A percentile compares a stretch with the other conserved stretches of the same genome.
Conservation (phyloP, 2,888 invertebrate species). For the Eledona agricola region DNA sequence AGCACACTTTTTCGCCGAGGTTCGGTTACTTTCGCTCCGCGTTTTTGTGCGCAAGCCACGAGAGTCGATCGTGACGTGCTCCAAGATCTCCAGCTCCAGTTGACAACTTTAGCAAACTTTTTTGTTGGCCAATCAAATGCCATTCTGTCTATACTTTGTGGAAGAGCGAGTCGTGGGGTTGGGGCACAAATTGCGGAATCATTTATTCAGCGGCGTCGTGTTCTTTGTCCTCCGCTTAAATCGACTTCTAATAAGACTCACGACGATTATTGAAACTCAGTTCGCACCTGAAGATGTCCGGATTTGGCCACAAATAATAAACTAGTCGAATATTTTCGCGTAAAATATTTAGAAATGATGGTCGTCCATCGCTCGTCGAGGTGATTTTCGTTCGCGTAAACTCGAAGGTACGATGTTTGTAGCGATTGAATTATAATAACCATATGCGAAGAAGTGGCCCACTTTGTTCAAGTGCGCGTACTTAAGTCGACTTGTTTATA, state of each 20-base stretch:
- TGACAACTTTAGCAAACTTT: conserved; percentile 62
- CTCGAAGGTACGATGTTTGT: conserved; percentile 42
- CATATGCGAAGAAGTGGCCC: conserved; percentile 56
- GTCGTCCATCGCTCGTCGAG: conserved; percentile 48
- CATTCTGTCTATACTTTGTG: conserved; percentile 62
- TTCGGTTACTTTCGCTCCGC: conserved; percentile 12
- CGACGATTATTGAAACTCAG: conserved; percentile 38
- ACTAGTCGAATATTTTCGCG: conserved; percentile 46
- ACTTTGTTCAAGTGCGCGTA: conserved; percentile 56
- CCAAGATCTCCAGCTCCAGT: too few relatives aligned
- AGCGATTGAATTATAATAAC: conserved; percentile 55
- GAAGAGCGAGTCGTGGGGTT: conserved; percentile 51
- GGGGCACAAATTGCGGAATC: conserved; percentile 51
- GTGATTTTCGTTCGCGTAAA: conserved; percentile 50
- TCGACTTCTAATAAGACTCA: too few relatives aligned
- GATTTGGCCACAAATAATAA: conserved; percentile 46
- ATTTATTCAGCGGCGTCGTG: conserved; percentile 46
- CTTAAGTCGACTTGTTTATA: conserved; percentile 56
- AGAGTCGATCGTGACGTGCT: too few relatives aligned
- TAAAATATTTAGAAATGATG: conserved; percentile 49
- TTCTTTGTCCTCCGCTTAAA: conserved; percentile 42
- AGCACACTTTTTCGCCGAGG: background rate
- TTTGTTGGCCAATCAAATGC: conserved; percentile 63
- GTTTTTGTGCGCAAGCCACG: too few relatives aligned
- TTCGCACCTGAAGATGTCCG: conserved; percentile 19